phyloP scores from a whole-genome alignment of 2,797 vertebrate genomes.

The Karalla daura region DNA sequence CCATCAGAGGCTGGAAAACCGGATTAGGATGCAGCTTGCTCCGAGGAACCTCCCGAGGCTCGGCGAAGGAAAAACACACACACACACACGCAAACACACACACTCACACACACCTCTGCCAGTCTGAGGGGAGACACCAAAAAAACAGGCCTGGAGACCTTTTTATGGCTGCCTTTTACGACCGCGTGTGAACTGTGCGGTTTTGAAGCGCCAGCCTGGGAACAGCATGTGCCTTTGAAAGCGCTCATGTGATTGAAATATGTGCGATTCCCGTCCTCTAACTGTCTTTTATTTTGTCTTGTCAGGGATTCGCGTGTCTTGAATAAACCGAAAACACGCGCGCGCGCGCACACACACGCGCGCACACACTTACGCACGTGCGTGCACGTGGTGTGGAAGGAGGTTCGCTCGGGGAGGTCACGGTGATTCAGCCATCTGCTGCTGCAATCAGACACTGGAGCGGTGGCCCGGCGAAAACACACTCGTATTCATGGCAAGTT shows the following conservation, averaged over 20 bases:
- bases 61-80: conserved; percentile 45
- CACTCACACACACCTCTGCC: conserved; percentile 1
- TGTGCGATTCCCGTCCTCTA: conserved; percentile 30
- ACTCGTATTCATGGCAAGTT: conserved; percentile 28
- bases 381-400: conserved; percentile 44
- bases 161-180: conserved; percentile 71
- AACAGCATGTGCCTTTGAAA: conserved; percentile 64
- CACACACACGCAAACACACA: conserved; percentile 12
- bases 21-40: conserved; percentile 71
- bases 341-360: neutral
- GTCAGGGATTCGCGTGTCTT: conserved; percentile 30
- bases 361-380: neutral
- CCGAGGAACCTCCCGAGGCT: conserved; percentile 47
- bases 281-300: conserved; percentile 37
- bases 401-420: conserved; percentile 74
- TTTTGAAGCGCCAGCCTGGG: conserved; percentile 52
- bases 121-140: conserved; percentile 24
- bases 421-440: conserved; percentile 85
- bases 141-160: conserved; percentile 56
- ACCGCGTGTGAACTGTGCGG: conserved; percentile 73
- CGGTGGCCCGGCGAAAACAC: conserved; percentile 47
- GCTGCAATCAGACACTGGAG: conserved; percentile 81
- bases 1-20: conserved; percentile 69
- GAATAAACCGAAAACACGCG: conserved; percentile 51
- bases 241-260: conserved; percentile 18